Evolutionary conservation across 2,113 vertebrate species (phyloP).

Genomic region (Upupa epops): DNA sequence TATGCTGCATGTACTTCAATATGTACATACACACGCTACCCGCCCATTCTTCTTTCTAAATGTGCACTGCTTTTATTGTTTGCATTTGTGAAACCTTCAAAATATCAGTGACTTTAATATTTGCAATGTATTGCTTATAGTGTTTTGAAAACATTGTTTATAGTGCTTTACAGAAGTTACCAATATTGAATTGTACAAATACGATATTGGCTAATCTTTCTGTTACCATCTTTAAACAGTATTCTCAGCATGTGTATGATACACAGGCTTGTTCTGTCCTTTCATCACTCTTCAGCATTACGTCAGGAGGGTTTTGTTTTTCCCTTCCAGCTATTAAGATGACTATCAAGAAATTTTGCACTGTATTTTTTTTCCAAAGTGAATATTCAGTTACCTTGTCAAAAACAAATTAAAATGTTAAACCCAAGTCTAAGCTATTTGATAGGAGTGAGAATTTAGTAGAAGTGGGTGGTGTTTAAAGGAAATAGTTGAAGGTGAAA

Average conservation of each 20-base stretch:
- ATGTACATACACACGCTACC: neutral
- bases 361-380: accelerated
- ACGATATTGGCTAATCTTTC: neutral
- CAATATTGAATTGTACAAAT: neutral
- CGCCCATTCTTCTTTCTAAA: neutral
- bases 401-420: neutral
- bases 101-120: neutral
- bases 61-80: neutral
- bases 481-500: neutral
- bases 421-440: neutral
- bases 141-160: neutral
- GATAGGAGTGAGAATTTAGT: neutral
- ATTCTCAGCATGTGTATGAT: neutral
- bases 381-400: neutral
- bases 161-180: neutral
- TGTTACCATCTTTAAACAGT: neutral
- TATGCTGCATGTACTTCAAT: accelerated
- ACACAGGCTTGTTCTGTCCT: neutral
- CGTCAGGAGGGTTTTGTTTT: neutral
- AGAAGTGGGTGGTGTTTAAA: neutral
- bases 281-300: neutral
- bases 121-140: neutral
- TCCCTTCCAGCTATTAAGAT: neutral
- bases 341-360: neutral
- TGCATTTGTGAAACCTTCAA: neutral